phyloP scores from a whole-genome alignment of 2,113 vertebrate species.

The Ctenodactylus gundi region DNA sequence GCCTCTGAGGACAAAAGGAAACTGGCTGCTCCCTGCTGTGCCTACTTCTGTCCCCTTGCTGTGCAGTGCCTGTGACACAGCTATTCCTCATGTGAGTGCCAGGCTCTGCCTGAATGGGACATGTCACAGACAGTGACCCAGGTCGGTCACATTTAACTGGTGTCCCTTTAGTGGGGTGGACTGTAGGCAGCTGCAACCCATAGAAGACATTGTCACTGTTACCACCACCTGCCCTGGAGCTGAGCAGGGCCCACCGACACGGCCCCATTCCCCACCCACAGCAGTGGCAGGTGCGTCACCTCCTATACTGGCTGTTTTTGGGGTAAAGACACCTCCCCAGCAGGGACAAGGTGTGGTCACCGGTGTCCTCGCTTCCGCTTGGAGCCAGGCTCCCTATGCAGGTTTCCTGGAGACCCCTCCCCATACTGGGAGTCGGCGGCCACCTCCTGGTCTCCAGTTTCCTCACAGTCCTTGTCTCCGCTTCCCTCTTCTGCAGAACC shows the following conservation, averaged over 20 bases:
- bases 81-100: accelerated
- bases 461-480: accelerated
- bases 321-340: accelerated
- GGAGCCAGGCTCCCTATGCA: no score
- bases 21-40: accelerated
- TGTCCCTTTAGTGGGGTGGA: accelerated
- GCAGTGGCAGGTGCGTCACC: accelerated
- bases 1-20: background rate
- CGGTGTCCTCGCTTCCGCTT: accelerated
- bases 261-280: background rate
- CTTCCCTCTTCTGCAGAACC: conserved; percentile 81
- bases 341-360: background rate
- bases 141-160: background rate
- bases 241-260: background rate
- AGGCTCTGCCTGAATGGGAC: background rate
- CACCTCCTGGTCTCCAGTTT: background rate
- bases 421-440: accelerated
- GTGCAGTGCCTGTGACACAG: accelerated
- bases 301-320: background rate
- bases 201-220: accelerated
- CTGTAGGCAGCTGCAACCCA: accelerated
- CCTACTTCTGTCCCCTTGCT: background rate
- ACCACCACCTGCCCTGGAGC: background rate
- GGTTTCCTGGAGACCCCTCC: accelerated
- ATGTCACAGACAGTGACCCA: background rate